These are phyloP conservation scores for Zenarchopterus dispar DNA, from an alignment of 2,797 vertebrate genomes.

Conservation along the genomic window DNA sequence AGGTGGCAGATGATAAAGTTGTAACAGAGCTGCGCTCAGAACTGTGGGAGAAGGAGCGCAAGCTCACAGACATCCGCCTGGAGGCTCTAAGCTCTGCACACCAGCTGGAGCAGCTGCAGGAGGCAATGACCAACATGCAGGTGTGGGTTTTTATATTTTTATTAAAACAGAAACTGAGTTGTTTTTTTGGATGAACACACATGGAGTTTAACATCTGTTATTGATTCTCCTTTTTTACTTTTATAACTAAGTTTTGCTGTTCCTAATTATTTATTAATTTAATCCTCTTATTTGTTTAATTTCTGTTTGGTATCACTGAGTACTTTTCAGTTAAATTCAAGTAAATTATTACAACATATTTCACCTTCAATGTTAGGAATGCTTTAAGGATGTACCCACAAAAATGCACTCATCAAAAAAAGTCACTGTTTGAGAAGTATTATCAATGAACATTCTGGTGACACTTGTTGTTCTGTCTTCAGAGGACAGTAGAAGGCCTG, in stretches of 20 bases:
- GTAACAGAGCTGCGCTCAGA: constrained; percentile 92
- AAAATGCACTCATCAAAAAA: no score
- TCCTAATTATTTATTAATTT: background rate
- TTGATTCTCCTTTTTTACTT: background rate
- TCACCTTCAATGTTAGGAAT: background rate
- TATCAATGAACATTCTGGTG: background rate
- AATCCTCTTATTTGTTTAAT: background rate
- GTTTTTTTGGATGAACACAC: background rate
- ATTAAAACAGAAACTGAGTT: background rate
- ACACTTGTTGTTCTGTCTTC: background rate
- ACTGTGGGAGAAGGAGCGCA: constrained; percentile 98
- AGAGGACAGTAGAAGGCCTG: constrained; percentile 94
- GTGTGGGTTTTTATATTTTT: constrained; percentile 61
- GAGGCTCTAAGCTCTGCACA: constrained; percentile 96
- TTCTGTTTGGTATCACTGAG: background rate
- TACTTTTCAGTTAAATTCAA: background rate
- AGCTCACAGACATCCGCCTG: constrained; percentile 95
- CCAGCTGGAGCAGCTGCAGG: constrained; percentile 95
- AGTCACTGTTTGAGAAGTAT: background rate
- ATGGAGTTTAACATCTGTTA: background rate
- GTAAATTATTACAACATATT: background rate
- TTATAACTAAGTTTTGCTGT: no score
- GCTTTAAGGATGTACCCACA: background rate
- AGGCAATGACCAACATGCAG: constrained; percentile 98
- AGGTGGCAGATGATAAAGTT: constrained; percentile 88